A percentile compares a stretch with the other conserved stretches of the same genome.
Evolutionary conservation across 2,113 vertebrate genomes (phyloP).

Genomic region (Amphiprion percula): DNA sequence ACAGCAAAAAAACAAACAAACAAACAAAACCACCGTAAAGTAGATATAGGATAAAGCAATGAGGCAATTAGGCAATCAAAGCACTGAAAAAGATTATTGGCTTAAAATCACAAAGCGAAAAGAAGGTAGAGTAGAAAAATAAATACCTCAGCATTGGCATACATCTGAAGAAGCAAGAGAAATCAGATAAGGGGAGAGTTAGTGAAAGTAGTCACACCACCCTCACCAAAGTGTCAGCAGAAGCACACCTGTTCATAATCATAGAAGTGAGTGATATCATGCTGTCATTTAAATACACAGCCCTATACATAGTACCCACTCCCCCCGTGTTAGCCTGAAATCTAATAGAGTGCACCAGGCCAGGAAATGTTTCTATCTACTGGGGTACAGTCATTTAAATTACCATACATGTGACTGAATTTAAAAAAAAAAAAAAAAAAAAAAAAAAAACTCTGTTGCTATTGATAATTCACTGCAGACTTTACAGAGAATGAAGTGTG

Average conservation of each 20-base stretch:
- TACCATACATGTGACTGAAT: constrained; percentile 24
- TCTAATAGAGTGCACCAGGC: constrained; percentile 58
- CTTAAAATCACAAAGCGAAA: constrained; percentile 66
- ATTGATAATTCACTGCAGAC: constrained; percentile 9
- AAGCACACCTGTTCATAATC: constrained; percentile 68
- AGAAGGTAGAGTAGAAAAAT: constrained; percentile 69
- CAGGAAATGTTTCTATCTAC: constrained; percentile 43
- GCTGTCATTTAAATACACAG: constrained; percentile 69
- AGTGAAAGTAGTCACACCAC: constrained; percentile 82
- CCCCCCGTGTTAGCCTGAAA: constrained; percentile 61
- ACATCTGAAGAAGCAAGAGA: constrained; percentile 89
- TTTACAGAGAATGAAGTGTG: constrained; percentile 18
- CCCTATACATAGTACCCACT: constrained; percentile 39
- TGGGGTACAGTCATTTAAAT: constrained; percentile 32
- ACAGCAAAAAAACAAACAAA: constrained; percentile 3
- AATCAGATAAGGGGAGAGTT: constrained; percentile 83
- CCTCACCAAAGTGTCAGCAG: constrained; percentile 82
- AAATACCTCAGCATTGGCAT: constrained; percentile 91
- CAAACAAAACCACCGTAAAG: constrained; percentile 45
- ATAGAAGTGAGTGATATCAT: constrained; percentile 75
- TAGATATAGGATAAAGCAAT: constrained; percentile 71
- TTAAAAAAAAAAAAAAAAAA: constrained; percentile 21
- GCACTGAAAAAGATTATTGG: constrained; percentile 74
- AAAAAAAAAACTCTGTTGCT: background rate
- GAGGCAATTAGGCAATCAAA: constrained; percentile 69